Evolutionary conservation across 2,113 vertebrate species (phyloP), one percentile per base, ranked within the genome.

Genomic region (Callipepla squamata): DNA sequence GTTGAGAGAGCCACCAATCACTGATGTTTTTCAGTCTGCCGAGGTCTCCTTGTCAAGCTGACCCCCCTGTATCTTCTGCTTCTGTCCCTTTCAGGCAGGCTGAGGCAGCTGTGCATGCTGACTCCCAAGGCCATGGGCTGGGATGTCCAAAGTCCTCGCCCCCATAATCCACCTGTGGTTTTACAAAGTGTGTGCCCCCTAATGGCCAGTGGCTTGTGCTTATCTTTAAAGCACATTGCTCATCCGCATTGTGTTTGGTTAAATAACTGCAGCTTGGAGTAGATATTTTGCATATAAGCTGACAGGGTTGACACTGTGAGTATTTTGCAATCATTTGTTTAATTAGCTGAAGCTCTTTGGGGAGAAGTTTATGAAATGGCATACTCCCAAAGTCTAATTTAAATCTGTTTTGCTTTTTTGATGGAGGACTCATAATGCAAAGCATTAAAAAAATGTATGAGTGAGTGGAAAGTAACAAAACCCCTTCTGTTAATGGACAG

Each of bases 281-380:
- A 85, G 79, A 34, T 95, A 59, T 74, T 92, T 85, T 3, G 25
- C 30, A 9, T 91, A 23, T 58, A 83, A 97, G 86, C 90, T 92
- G 84, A 90, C 85, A 87, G 80, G 65, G 67, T 87, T 95, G 96
- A 97, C 92, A 95, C 79, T 65, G 47, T 79, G 85, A 76, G 74
- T 95, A 89, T 97, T 98, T 97, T 97, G 87, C 95, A 95, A 96
- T 97, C 89, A 96, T 97, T 97, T 97, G 93, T 97, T 98, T 98
- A 97, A 97, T 98, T 98, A 97, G 87, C 94, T 95, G 91, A 88
- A 96, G 92, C 84, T 97, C 97, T 96, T 89, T 86, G 87, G 97
- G 94, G 97, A 96, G 91, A 94, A 90, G 80, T 94, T 96, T 93
- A 92, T 94, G 95, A 97, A 97, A 97, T 96, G 93, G 92, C 95